Base-by-base conservation (phyloP, 2,113 vertebrate genomes). In the Ceyx cyanopectus region DNA sequence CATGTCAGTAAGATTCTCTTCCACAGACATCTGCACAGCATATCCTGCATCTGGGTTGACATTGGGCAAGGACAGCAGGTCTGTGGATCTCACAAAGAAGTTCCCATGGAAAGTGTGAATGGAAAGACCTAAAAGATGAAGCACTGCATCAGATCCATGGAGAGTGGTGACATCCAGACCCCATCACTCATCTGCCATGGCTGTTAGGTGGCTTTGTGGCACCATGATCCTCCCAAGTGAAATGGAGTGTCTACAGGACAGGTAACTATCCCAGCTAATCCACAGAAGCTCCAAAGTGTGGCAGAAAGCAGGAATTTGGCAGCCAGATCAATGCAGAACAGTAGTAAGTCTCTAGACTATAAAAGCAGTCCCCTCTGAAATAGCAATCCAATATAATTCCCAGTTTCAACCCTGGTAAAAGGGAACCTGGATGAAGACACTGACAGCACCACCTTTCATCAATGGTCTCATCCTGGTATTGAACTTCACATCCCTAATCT, bases 21-120 rank as follows among this genome's bases (percentile, higher is more conserved):
- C 99, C 18, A 99, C 99, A 41, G 99, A 99, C 99, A 99, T 99
- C 81, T 99, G 99, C 57, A 99, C 99, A 5, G 99, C 99, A 4
- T 99, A 99, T 23, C 99, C 99, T 0, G 99, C 99, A 20, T 99
- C 99, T 2, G 99, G 99, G 95, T 99, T 99, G 34, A 99, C 98
- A 2, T 99, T 99, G 57, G 99, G 99, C 60, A 99, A 97, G 3
- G 99, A 99, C 86, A 99, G 37, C 94, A 99, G 95, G 92, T 99
- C 99, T 12, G 99, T 99, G 60, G 99, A 99, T 57, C 99, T 97
- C 37, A 99, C 99, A 8, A 99, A 99, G 98, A 99, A 99, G 98
- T 99, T 99, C 45, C 99, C 99, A n/a, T 99, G 99, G 98, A 99
- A 99, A 62, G 99, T 99, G 92, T 99, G 99, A 97, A 99, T 99